Evolutionary conservation across 2,797 vertebrate genomes (phyloP).

Genomic region (Myotis myotis): DNA sequence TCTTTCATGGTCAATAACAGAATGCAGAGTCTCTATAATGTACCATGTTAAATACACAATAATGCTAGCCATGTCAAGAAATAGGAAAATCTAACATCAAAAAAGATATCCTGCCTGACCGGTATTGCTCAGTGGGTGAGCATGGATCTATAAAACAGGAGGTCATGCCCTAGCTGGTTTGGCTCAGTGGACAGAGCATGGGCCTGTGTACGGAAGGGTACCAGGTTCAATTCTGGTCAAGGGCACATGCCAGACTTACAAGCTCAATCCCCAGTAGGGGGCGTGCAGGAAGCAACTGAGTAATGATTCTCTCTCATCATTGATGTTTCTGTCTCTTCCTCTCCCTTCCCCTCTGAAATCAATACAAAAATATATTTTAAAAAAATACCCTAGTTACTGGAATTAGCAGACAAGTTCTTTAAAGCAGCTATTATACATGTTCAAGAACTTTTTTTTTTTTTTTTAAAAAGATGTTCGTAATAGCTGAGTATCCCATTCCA

Average conservation of each 20-base stretch:
- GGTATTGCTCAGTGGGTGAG: no score
- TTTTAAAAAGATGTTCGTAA: neutral
- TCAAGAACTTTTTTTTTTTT: neutral
- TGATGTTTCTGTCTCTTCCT: no score
- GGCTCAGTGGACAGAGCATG: no score
- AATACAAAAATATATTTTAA: neutral
- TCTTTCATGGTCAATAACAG: neutral
- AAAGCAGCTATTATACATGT: neutral
- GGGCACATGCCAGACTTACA: no score
- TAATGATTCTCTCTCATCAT: no score
- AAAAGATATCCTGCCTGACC: neutral
- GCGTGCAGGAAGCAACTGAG: no score
- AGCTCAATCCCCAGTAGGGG: no score
- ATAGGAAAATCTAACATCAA: neutral
- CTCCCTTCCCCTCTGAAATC: no score
- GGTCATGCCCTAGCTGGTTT: no score
- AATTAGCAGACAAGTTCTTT: neutral
- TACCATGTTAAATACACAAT: neutral
- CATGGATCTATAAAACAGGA: no score
- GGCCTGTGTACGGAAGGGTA: no score
- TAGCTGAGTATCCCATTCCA: neutral
- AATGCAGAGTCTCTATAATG: neutral
- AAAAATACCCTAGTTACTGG: neutral
- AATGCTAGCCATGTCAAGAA: neutral
- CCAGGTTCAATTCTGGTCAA: no score